phyloP scores from a whole-genome alignment of 2,888 invertebrate species.

The Melanophora roralis region DNA sequence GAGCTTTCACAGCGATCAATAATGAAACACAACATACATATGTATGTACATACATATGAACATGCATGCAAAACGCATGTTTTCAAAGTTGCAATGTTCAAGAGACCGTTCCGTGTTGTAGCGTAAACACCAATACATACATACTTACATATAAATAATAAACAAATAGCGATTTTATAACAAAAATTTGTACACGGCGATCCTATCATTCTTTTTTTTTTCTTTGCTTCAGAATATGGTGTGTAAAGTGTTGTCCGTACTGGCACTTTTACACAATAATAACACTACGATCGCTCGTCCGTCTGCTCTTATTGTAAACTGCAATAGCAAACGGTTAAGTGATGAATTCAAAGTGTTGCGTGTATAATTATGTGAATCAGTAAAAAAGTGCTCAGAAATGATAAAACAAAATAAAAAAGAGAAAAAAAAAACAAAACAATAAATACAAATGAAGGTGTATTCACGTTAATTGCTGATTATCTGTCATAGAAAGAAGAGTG shows the following conservation, averaged over 20 bases:
- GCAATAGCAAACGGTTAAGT: background rate
- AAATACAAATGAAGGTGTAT: constrained; percentile 25
- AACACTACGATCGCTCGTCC: background rate
- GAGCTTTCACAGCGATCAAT: background rate
- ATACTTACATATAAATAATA: constrained; percentile 18
- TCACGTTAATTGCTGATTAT: constrained; percentile 63
- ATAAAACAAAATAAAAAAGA: background rate
- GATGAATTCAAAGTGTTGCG: constrained; percentile 47
- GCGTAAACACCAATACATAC: no score
- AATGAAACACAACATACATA: constrained; percentile 2
- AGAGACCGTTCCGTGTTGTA: constrained; percentile 15
- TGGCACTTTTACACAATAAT: background rate
- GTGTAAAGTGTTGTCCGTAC: constrained; percentile 43
- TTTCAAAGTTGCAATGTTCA: constrained; percentile 14
- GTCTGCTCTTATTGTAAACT: background rate
- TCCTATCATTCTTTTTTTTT: constrained; percentile 36
- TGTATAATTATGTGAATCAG: constrained; percentile 56
- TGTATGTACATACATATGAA: no score
- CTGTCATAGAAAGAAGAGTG: constrained; percentile 60
- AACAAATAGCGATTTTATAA: constrained; percentile 46
- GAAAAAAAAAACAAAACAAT: background rate
- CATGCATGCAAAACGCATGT: constrained; percentile 41
- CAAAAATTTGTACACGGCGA: constrained; percentile 52
- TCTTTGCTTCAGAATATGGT: constrained; percentile 31
- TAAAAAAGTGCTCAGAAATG: constrained; percentile 45